phyloP scores from a whole-genome alignment of 2,797 vertebrate genomes.

The Hippopotamyrus pictus region DNA sequence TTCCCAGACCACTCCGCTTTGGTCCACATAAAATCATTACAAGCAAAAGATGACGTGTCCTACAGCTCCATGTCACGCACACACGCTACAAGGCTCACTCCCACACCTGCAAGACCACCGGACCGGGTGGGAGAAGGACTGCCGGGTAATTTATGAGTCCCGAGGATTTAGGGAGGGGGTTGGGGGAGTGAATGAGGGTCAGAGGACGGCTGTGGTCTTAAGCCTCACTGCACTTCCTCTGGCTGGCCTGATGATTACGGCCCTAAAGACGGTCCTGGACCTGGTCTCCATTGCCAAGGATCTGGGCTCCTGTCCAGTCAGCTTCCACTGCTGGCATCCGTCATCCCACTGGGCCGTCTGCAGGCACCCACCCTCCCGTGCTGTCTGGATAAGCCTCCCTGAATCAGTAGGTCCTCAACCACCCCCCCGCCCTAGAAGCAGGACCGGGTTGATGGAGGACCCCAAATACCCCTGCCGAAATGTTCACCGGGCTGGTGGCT shows the following conservation, averaged over 20 bases:
- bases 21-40: background rate
- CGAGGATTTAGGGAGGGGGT: background rate
- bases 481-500: background rate
- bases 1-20: background rate
- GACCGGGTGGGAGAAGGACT: background rate
- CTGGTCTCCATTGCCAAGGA: background rate
- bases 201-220: background rate
- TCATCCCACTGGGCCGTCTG: background rate
- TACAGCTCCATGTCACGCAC: background rate
- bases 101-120: constrained; percentile 11
- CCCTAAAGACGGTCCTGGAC: background rate
- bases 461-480: background rate
- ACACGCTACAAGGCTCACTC: constrained; percentile 30
- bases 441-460: background rate
- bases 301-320: constrained; percentile 3
- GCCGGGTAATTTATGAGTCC: constrained; percentile 1
- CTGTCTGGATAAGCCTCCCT: background rate
- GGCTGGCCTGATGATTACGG: background rate
- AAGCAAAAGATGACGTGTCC: background rate
- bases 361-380: background rate
- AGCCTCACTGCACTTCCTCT: constrained; percentile 8
- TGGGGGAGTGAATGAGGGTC: background rate
- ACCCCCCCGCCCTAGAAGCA: background rate
- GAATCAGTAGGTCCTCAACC: background rate
- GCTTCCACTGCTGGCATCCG: background rate